phyloP scores from a whole-genome alignment of 2,797 vertebrate species.

The Sylvia borin region DNA sequence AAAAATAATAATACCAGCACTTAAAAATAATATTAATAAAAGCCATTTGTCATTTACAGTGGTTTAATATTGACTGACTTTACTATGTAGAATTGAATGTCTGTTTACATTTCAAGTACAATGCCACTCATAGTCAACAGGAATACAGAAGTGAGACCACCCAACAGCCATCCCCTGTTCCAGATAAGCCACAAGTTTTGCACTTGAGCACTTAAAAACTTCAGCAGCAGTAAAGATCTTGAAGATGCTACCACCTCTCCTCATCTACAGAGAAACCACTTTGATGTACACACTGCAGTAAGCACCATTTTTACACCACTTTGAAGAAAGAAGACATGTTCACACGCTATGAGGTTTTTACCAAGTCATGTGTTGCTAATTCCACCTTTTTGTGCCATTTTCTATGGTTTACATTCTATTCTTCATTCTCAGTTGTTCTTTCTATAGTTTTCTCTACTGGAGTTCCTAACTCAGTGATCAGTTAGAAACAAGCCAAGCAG shows the following conservation, averaged over 20 bases:
- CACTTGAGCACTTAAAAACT: not conserved
- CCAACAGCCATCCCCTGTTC: not conserved
- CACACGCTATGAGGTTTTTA: not conserved
- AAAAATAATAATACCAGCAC: not conserved
- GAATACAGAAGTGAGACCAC: not conserved
- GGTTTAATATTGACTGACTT: constrained; percentile 24
- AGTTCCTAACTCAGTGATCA: not conserved
- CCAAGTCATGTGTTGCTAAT: rapidly evolving
- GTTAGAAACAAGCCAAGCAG: not conserved
- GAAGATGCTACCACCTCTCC: not conserved
- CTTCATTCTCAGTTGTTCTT: rapidly evolving
- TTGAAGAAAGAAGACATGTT: not conserved
- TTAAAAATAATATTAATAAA: not conserved
- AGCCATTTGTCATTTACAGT: not conserved
- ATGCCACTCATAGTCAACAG: not conserved
- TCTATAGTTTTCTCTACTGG: not conserved
- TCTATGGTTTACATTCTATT: not conserved
- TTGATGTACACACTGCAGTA: not conserved
- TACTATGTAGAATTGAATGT: not conserved
- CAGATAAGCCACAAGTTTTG: not conserved
- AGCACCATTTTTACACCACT: not conserved
- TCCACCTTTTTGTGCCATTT: not conserved
- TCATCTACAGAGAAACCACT: not conserved
- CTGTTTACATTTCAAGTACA: not conserved
- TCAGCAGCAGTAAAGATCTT: not conserved